Evolutionary conservation across 2,113 vertebrate species (phyloP).

Genomic region (Bagarius yarrelli): DNA sequence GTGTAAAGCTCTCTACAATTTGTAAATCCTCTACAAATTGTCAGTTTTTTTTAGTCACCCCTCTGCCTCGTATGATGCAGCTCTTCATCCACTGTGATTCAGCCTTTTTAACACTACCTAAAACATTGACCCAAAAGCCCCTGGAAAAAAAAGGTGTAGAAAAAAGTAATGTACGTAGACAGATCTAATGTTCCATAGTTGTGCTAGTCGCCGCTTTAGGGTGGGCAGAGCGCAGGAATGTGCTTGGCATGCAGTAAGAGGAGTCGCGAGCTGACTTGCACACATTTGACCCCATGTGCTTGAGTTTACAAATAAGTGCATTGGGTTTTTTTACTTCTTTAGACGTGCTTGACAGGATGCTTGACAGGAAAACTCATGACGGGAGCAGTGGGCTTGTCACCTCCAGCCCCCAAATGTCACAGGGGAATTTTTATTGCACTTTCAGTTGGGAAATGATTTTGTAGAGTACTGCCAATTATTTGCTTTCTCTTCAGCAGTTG

Average conservation of each 20-base stretch:
- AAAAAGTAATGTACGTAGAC: constrained; percentile 36
- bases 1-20: too few relatives aligned
- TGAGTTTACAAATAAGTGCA: constrained; percentile 66
- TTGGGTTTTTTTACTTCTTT: constrained; percentile 54
- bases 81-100: too few relatives aligned
- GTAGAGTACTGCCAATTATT: constrained; percentile 54
- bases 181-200: constrained; percentile 5
- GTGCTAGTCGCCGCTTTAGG: background rate
- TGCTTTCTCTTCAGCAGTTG: constrained; percentile 53
- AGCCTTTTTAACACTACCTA: too few relatives aligned
- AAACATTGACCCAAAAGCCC: too few relatives aligned
- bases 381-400: constrained; percentile 37
- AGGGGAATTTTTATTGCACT: constrained; percentile 62
- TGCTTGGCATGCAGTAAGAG: constrained; percentile 55
- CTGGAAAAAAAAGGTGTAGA: constrained; percentile 50
- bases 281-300: constrained; percentile 56
- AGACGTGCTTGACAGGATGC: constrained; percentile 39
- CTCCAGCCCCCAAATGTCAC: constrained; percentile 47
- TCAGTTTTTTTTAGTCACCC: too few relatives aligned
- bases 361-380: constrained; percentile 55
- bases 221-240: constrained; percentile 28
- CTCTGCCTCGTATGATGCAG: too few relatives aligned
- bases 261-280: constrained; percentile 45
- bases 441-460: constrained; percentile 57
- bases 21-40: too few relatives aligned